phyloP scores from a whole-genome alignment of 2,888 invertebrate genomes.

The Apodemia duryi region DNA sequence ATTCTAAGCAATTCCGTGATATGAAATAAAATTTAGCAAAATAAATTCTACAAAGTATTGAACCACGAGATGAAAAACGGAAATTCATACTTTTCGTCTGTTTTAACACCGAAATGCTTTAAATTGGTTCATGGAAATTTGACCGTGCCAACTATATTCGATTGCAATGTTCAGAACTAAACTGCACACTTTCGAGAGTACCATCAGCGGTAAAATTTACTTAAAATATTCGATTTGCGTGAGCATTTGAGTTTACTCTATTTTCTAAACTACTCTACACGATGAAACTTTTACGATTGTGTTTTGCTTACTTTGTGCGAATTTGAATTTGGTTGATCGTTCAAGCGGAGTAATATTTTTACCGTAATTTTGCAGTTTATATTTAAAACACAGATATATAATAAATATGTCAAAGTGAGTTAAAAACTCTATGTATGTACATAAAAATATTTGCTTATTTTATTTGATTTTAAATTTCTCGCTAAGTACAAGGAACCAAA shows the following conservation, averaged over 20 bases:
- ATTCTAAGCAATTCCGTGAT: too few relatives aligned
- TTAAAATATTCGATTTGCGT: conserved; percentile 4
- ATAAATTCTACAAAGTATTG: neutral
- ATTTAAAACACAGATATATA: too few relatives aligned
- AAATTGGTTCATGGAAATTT: conserved; percentile 3
- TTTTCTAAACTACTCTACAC: conserved; percentile 6
- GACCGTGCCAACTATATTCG: conserved; percentile 9
- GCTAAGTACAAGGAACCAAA: too few relatives aligned
- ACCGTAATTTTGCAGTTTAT: too few relatives aligned
- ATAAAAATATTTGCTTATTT: too few relatives aligned
- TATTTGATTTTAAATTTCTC: too few relatives aligned
- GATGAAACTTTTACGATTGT: conserved; percentile 4
- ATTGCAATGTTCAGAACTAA: conserved; percentile 2
- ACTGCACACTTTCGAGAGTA: conserved; percentile 4
- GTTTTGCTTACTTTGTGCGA: neutral
- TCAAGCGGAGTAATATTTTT: neutral
- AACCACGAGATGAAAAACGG: neutral
- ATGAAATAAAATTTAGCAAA: neutral
- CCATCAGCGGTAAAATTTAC: conserved; percentile 11
- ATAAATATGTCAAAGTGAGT: too few relatives aligned
- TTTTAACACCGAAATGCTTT: neutral
- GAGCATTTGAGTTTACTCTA: conserved; percentile 2
- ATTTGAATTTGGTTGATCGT: neutral
- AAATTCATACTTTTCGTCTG: conserved; percentile 11
- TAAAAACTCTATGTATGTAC: too few relatives aligned